phyloP scores from a whole-genome alignment of 2,113 vertebrate species.

The Hipposideros armiger region DNA sequence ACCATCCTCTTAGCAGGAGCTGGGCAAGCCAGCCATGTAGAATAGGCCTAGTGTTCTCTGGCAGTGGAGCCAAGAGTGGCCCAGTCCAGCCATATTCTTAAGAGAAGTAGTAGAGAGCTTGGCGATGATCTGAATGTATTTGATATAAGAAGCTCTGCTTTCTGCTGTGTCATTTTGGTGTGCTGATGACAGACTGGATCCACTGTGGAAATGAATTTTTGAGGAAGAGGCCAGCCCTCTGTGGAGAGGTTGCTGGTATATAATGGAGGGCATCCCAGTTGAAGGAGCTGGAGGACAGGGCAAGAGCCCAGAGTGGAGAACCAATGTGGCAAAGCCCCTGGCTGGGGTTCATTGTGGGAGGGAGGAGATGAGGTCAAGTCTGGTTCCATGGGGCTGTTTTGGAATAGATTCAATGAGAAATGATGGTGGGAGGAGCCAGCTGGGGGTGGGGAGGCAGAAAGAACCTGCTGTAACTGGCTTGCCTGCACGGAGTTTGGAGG shows the following conservation, averaged over 20 bases:
- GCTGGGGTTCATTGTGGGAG: not conserved
- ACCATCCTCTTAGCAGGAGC: not conserved
- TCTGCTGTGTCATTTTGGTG: constrained; percentile 38
- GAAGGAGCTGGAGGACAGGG: not conserved
- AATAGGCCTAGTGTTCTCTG: not conserved
- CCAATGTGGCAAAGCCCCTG: not conserved
- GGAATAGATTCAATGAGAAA: constrained; percentile 53
- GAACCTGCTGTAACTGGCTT: constrained; percentile 74
- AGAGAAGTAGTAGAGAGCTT: not conserved
- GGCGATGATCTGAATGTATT: not conserved
- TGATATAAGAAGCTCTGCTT: constrained; percentile 3
- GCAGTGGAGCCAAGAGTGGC: not conserved
- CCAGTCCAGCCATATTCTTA: not conserved
- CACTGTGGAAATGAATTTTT: not conserved
- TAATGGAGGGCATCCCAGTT: not conserved
- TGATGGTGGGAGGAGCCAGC: constrained; percentile 24
- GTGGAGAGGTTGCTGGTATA: not conserved
- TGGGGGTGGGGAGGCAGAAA: constrained; percentile 58
- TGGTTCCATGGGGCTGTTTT: not conserved
- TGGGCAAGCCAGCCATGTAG: not conserved
- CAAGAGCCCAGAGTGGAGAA: not conserved
- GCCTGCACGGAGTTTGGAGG: constrained; percentile 49
- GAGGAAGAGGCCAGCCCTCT: not conserved
- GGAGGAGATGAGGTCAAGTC: constrained; percentile 57
- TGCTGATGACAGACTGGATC: not conserved